phyloP scores from a whole-genome alignment of 2,888 invertebrate genomes.

The Tyria jacobaeae region DNA sequence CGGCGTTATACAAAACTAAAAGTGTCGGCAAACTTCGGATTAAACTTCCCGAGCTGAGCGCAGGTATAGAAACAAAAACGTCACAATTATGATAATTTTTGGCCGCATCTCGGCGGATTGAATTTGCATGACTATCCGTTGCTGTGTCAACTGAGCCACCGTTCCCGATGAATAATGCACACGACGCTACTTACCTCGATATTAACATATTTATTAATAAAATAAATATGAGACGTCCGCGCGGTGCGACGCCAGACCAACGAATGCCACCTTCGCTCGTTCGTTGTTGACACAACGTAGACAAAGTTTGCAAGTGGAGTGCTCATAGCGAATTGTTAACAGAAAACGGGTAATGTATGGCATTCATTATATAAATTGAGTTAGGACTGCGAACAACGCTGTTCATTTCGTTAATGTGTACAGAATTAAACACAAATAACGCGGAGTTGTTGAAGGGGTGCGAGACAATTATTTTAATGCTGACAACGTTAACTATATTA shows the following conservation, averaged over 20 bases:
- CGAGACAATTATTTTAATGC: slow-evolving; percentile 52
- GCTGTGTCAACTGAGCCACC: slow-evolving; percentile 85
- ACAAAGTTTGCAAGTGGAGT: slow-evolving; percentile 68
- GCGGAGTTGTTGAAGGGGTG: slow-evolving; percentile 46
- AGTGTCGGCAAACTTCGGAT: slow-evolving; percentile 85
- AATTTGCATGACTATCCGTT: slow-evolving; percentile 85
- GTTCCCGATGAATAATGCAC: slow-evolving; percentile 83
- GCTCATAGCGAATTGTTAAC: slow-evolving; percentile 77
- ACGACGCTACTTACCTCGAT: slow-evolving; percentile 80
- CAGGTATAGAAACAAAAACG: slow-evolving; percentile 86
- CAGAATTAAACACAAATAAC: slow-evolving; percentile 77
- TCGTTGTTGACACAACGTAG: slow-evolving; percentile 74
- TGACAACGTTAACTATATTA: slow-evolving; percentile 44
- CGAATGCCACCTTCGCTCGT: slow-evolving; percentile 56
- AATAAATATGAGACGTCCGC: slow-evolving; percentile 83
- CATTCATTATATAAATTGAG: slow-evolving; percentile 85
- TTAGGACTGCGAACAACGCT: slow-evolving; percentile 73
- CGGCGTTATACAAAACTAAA: slow-evolving; percentile 84
- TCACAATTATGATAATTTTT: slow-evolving; percentile 85
- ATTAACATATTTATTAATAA: slow-evolving; percentile 87
- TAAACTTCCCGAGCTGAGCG: slow-evolving; percentile 74
- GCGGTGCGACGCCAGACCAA: slow-evolving; percentile 53
- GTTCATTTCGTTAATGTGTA: slow-evolving; percentile 82
- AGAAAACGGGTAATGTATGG: slow-evolving; percentile 81
- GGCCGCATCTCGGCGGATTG: slow-evolving; percentile 83